Base-by-base conservation (phyloP, 2,888 invertebrate genomes). In the Rhogogaster chlorosoma region DNA sequence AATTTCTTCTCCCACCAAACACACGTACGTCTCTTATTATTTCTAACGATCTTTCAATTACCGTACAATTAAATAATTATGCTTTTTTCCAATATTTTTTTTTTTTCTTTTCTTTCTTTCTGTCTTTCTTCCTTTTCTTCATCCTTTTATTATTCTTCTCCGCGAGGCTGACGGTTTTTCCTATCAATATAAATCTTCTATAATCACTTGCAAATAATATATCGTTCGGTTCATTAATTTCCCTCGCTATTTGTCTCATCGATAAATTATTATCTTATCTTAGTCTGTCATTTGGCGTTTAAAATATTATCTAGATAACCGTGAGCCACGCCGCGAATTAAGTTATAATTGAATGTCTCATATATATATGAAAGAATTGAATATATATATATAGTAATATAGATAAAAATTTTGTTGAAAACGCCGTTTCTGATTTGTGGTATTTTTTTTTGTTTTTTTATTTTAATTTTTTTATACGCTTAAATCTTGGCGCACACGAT, bases 151-250 rank as follows among this genome's bases (percentile, higher is more conserved):
- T 36, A 15, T 10, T 73, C 6, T 77, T 77, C 77, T 77, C 6
- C 12, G 32, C 53, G 53, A n/a, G 77, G 77, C 53, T 77, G 15
- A 77, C 32, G 77, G 53, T 77, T 77, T 77, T 10, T 73, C 42
- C 22, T 70, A 29, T 22, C 7, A 4, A 45, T 45, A 15, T 15
- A 42, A 42, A 42, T 45, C 45, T 15, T 15, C 45, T 12, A 45
- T 4, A n/a, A n/a, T 45, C 12, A 0, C 3, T n/a, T n/a, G 2
- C 45, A 15, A 29, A 15, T n/a, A n/a, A n/a, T n/a, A n/a, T n/a
- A n/a, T n/a, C n/a, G n/a, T 64, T 22, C 29, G 7, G 3, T 26
- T 26, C n/a, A 32, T 32, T 18, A 36, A 32, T 70, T 53, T 0
- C 0, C 9, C n/a, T n/a, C 70, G 32, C 36, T 32, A 4, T 18